A percentile compares a stretch with the other conserved stretches of the same genome.
Conservation (phyloP, 2,113 vertebrate species). For the Elephantulus edwardii region DNA sequence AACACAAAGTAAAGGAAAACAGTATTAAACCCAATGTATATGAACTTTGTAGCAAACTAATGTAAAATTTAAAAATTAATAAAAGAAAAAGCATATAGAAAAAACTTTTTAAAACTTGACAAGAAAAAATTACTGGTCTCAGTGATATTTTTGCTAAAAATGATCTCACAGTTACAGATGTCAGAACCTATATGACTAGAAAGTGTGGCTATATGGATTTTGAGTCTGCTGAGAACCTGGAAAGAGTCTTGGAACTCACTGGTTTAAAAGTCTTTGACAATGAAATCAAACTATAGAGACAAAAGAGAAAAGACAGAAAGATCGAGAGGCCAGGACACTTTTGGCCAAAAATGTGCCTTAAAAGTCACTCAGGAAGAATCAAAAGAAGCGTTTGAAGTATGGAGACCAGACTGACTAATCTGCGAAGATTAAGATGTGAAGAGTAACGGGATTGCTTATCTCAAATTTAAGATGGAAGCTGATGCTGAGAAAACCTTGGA, state of each 20-base stretch:
- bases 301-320: slow-evolving; percentile 90
- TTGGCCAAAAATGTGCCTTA: slow-evolving; percentile 97
- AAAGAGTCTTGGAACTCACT: slow-evolving; percentile 92
- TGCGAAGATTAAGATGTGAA: too few species aligned
- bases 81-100: too few species aligned
- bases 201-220: slow-evolving; percentile 97
- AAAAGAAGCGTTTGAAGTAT: slow-evolving; percentile 90
- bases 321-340: slow-evolving; percentile 92
- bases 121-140: too few species aligned
- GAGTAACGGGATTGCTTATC: too few species aligned
- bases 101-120: too few species aligned
- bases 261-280: slow-evolving; percentile 94
- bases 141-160: slow-evolving; percentile 93
- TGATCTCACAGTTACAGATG: slow-evolving; percentile 87
- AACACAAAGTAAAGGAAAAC: too few species aligned
- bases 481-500: too few species aligned
- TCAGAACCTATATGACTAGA: slow-evolving; percentile 91
- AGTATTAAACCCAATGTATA: too few species aligned
- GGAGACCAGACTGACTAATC: too few species aligned
- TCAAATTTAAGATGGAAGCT: too few species aligned
- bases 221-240: slow-evolving; percentile 90
- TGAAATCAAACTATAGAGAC: slow-evolving; percentile 92
- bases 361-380: slow-evolving; percentile 89
- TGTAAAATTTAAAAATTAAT: too few species aligned
- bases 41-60: too few species aligned